Conservation (phyloP, 1,140 invertebrate genomes). For the Steinernema feltiae region DNA sequence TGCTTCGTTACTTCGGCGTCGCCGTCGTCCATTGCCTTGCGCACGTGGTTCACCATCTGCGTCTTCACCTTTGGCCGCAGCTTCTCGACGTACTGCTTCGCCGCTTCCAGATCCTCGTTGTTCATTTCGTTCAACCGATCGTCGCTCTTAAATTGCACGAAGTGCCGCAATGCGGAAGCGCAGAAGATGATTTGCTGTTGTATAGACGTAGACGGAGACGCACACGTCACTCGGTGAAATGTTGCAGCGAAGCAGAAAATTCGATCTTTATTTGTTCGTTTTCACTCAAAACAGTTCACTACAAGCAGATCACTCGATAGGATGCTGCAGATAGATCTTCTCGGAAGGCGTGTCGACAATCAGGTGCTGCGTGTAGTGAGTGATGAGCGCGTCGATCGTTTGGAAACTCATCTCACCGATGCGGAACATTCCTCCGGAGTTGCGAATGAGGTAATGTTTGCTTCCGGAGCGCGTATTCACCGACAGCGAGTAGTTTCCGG, state of each 20-base stretch:
- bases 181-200: neutral
- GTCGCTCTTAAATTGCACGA: neutral
- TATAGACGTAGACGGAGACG: neutral
- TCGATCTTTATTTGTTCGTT: neutral
- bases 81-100: neutral
- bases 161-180: neutral
- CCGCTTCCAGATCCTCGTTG: neutral
- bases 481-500: conserved; percentile 95
- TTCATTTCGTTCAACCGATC: neutral
- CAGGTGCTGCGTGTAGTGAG: conserved; percentile 94
- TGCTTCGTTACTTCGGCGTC: neutral
- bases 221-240: neutral
- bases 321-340: conserved; percentile 44
- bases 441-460: conserved; percentile 96
- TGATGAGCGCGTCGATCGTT: conserved; percentile 87
- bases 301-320: conserved; percentile 16
- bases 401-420: conserved; percentile 96
- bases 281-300: neutral
- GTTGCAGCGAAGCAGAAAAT: neutral
- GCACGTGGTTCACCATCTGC: neutral
- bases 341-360: conserved; percentile 70
- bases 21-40: neutral
- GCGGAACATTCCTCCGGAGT: conserved; percentile 73
- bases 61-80: neutral
- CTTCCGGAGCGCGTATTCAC: conserved; percentile 92